A percentile compares a stretch with the other conserved stretches of the same genome.
phyloP scores from a whole-genome alignment of 2,797 vertebrate species.

The Heteromormyrus szaboi region DNA sequence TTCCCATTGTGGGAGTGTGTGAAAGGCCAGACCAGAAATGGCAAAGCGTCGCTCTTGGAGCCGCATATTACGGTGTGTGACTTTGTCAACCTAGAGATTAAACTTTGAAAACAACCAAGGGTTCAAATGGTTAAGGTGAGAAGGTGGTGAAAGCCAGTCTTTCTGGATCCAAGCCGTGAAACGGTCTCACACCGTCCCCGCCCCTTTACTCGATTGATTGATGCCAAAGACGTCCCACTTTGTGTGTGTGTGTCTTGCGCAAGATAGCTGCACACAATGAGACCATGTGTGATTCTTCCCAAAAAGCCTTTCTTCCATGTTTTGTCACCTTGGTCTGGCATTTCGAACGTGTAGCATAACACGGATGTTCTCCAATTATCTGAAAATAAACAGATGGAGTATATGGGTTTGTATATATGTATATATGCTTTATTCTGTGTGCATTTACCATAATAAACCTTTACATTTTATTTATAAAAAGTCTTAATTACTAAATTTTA shows the following conservation, averaged over 20 bases:
- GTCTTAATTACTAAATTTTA: neutral
- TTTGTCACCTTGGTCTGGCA: neutral
- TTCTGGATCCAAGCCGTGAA: neutral
- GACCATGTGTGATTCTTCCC: conserved; percentile 27
- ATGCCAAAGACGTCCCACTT: conserved; percentile 29
- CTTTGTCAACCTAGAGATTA: neutral
- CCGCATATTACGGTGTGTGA: neutral
- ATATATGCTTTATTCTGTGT: neutral
- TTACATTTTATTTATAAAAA: neutral
- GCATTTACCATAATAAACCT: neutral
- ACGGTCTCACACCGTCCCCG: conserved; percentile 30
- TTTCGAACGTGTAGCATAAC: neutral
- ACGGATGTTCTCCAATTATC: neutral
- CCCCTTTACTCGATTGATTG: conserved; percentile 24
- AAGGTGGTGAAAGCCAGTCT: conserved; percentile 3
- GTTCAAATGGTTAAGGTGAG: neutral
- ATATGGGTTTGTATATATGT: too few relatives aligned
- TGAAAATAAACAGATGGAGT: neutral
- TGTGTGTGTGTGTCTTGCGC: conserved; percentile 29
- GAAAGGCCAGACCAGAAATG: neutral
- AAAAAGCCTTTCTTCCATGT: neutral
- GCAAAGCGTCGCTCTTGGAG: neutral
- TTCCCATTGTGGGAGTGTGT: neutral
- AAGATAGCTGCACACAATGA: conserved; percentile 37
- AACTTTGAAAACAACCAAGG: neutral